Evolutionary conservation across 1,140 invertebrate species (phyloP), one percentile per base, ranked within the genome.

Genomic region (Lutraria rhynchaena): DNA sequence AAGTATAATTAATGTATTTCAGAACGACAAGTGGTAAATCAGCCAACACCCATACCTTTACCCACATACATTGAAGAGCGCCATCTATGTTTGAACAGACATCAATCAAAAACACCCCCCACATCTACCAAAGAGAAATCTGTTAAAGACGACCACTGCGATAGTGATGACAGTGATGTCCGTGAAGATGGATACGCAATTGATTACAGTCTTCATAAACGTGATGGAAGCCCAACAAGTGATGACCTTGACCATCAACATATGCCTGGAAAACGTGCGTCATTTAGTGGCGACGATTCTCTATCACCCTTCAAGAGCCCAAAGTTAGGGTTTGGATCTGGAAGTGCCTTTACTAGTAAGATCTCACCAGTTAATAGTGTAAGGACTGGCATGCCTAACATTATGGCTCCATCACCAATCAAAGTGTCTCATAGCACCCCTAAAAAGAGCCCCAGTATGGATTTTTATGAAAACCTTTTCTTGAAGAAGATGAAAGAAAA

Each of bases 141-240:
- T 24, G 44, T 17, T 29, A 85, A 83, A 53, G 84, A 84, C 22
- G 81, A 84, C 41, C 82, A 81, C 46, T 80, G 44, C 37, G 83
- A 86, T 17, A 81, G 83, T 69, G 81, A 78, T 46, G 83, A 84
- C 31, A 84, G 81, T 70, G 83, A 76, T 35, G 71, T 65, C 1
- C 31, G 77, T 13, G 84, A 86, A n/a, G 84, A 85, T 31, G 82
- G 84, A 7, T 84, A 84, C 37, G 87, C 87, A 24, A 84, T 89
- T 63, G 88, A 89, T 71, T 89, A 87, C 76, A 89, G 88, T 61
- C 33, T 97, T 95, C 92, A 96, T 96, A 0, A 96, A 96, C 89
- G 97, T 13, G 86, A 87, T 49, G 86, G 83, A 95, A 3, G 96
- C 95, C 89, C 96, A 95, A 17, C 95, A 95, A 87, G 87, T 94